phyloP scores from a whole-genome alignment of 1,140 invertebrate species.

The Gonatopus flavifemur region DNA sequence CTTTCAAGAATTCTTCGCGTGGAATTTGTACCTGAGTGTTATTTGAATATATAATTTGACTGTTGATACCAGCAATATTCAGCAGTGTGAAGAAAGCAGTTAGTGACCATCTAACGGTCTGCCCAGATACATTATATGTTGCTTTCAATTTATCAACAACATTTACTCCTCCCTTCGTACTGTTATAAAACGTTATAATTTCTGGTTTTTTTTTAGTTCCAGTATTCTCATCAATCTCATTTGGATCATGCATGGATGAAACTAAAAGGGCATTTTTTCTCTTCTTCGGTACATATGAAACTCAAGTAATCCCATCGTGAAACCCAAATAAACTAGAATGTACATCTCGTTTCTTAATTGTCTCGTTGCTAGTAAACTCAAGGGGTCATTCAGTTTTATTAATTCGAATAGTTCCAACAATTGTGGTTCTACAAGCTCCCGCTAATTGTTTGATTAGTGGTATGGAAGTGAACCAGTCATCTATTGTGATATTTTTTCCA shows the following conservation, averaged over 20 bases:
- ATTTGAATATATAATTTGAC: constrained; percentile 14
- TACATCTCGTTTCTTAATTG: constrained; percentile 18
- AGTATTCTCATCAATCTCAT: constrained; percentile 29
- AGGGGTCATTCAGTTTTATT: constrained; percentile 47
- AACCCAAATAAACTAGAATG: constrained; percentile 30
- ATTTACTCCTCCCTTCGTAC: constrained; percentile 43
- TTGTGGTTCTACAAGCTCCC: constrained; percentile 37
- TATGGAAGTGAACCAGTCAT: constrained; percentile 47
- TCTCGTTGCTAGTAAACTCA: constrained; percentile 31
- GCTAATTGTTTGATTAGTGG: constrained; percentile 37
- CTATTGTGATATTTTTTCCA: constrained; percentile 42
- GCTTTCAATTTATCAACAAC: constrained; percentile 36
- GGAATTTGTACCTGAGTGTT: background rate
- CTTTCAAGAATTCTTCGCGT: background rate
- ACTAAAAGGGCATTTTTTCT: constrained; percentile 35
- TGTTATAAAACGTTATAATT: too few relatives aligned
- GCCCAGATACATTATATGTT: constrained; percentile 31
- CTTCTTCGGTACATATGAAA: constrained; percentile 43
- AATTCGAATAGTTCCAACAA: constrained; percentile 44
- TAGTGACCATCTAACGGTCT: constrained; percentile 37
- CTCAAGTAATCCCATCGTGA: constrained; percentile 30
- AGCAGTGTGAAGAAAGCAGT: constrained; percentile 35
- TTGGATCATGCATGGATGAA: constrained; percentile 38
- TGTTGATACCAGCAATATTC: constrained; percentile 25
- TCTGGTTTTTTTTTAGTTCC: constrained; percentile 32